phyloP scores from a whole-genome alignment of 2,797 vertebrate species.

The Ctenopoma multispine region DNA sequence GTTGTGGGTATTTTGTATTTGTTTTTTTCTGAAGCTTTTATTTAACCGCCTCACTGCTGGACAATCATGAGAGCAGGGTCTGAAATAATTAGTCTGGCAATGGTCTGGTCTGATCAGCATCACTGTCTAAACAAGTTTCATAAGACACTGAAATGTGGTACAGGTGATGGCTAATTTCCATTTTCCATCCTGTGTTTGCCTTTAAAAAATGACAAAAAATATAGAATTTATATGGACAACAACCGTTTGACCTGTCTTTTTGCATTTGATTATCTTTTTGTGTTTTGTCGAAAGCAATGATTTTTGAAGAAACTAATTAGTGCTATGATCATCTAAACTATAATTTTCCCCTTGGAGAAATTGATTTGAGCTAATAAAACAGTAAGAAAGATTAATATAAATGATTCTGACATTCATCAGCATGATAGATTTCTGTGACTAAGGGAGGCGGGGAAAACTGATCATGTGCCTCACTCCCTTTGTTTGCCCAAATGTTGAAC shows the following conservation, averaged over 20 bases:
- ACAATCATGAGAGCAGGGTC: constrained; percentile 44
- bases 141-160: constrained; percentile 25
- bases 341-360: not conserved
- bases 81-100: constrained; percentile 62
- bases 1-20: constrained; percentile 38
- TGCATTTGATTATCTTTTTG: not conserved
- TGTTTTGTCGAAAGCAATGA: not conserved
- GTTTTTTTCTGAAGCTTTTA: constrained; percentile 53
- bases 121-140: constrained; percentile 57
- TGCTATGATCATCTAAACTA: not conserved
- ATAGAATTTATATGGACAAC: not conserved
- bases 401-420: constrained; percentile 33
- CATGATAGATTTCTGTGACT: constrained; percentile 42
- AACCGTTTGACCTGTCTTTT: not conserved
- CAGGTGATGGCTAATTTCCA: constrained; percentile 18
- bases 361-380: not conserved
- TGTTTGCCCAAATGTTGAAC: constrained; percentile 74
- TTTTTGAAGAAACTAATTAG: not conserved
- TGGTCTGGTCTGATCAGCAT: constrained; percentile 64
- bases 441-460: constrained; percentile 43
- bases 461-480: constrained; percentile 61
- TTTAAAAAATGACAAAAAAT: not conserved
- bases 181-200: not conserved
- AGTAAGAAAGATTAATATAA: constrained; percentile 17
- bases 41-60: constrained; percentile 34